Conservation (phyloP, 2,113 vertebrate species). For the Cyrtonyx montezumae region DNA sequence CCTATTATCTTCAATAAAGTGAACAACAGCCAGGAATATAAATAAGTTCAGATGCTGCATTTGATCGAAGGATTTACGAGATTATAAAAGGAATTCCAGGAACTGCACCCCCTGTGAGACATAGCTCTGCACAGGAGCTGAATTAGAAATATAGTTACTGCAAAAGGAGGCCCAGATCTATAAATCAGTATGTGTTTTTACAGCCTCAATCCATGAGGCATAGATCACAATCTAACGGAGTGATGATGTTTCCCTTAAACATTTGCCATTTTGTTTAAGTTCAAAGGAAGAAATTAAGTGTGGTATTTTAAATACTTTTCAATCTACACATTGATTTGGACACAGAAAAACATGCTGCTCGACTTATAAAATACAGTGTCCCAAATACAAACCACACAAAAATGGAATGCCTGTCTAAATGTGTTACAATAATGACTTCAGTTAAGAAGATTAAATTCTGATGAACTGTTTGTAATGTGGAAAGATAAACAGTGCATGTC, state of each 20-base stretch:
- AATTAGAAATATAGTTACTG: neutral
- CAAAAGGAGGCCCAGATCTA: neutral
- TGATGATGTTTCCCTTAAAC: neutral
- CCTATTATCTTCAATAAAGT: neutral
- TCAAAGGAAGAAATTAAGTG: neutral
- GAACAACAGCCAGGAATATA: neutral
- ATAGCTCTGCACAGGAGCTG: fast-evolving
- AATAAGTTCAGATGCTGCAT: neutral
- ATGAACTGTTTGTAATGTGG: neutral
- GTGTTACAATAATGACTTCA: neutral
- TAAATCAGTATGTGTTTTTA: neutral
- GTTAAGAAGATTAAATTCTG: neutral
- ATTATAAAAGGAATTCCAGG: neutral
- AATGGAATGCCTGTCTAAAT: neutral
- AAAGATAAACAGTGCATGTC: fast-evolving
- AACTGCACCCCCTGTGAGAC: neutral
- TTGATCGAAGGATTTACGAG: neutral
- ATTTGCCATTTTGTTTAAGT: neutral
- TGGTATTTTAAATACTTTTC: neutral
- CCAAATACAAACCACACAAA: neutral
- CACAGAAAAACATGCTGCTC: neutral
- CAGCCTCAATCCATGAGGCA: neutral
- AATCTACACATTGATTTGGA: neutral
- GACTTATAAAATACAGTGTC: neutral
- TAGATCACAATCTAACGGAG: neutral